Evolutionary conservation across 2,113 vertebrate species (phyloP).

Genomic region (Otus sunia): DNA sequence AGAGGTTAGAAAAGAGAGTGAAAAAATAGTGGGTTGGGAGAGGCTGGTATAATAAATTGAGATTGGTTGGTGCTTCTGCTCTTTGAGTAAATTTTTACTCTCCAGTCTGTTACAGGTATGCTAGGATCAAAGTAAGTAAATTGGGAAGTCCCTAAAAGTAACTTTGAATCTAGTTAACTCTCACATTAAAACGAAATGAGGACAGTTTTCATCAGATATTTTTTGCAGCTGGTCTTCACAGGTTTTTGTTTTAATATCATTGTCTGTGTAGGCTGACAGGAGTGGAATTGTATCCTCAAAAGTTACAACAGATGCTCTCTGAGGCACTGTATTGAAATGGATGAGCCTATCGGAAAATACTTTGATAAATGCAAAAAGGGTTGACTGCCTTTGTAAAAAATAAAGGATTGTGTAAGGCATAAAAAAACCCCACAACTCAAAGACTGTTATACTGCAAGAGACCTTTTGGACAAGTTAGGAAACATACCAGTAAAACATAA

Average conservation of each 20-base stretch:
- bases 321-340: not conserved
- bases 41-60: not conserved
- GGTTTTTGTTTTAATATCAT: not conserved
- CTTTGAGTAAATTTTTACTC: not conserved
- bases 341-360: not conserved
- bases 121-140: not conserved
- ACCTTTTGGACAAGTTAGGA: not conserved
- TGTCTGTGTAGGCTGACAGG: not conserved
- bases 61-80: not conserved
- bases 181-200: not conserved
- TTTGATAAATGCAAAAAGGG: not conserved
- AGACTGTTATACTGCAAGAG: not conserved
- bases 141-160: not conserved
- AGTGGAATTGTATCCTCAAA: not conserved
- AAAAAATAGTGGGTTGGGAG: not conserved
- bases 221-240: not conserved
- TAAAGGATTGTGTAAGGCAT: not conserved
- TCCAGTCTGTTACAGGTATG: not conserved
- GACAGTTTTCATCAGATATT: not conserved
- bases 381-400: not conserved
- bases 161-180: not conserved
- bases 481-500: not conserved
- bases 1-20: not conserved
- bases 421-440: not conserved
- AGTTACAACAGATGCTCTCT: not conserved